Base-by-base conservation (phyloP, 2,797 vertebrate species). In the Synanceia verrucosa region DNA sequence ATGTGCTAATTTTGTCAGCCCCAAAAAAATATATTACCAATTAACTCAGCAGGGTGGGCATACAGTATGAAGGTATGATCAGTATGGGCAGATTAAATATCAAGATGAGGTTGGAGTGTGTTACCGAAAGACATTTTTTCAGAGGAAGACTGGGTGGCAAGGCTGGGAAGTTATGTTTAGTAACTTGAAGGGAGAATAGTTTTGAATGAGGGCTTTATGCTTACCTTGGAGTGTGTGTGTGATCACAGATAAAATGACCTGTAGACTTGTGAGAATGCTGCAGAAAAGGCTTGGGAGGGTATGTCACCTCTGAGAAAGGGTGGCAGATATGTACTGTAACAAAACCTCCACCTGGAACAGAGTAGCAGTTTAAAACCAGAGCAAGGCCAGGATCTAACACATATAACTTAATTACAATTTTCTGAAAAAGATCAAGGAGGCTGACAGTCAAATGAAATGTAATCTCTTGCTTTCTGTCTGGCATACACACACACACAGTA, bases 301-400 rank as follows among this genome's bases (percentile, higher is more conserved):
- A 82, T 78, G 69, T 62, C n/a, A 29, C 7, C 24, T 74, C 39
- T 61, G 11, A 33, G 23, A 68, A 53, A 64, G 65, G 74, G 62
- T 58, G 70, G 64, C 64, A 36, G 46, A n/a, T n/a, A n/a, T n/a
- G n/a, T n/a, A n/a, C n/a, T n/a, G n/a, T n/a, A n/a, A n/a, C n/a
- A n/a, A n/a, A n/a, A n/a, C n/a, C n/a, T n/a, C n/a, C n/a, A n/a
- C 43, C 1, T 19, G 26, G 29, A 7, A 44, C 53, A 51, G 65
- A 63, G 34, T 9, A 50, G 48, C 19, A 6, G 24, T 64, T 65
- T 55, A 9, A 64, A 52, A 78, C 61, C 18, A 74, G 37, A 60
- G 23, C 57, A 26, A 56, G 26, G 66, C 48, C 34, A 34, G 21
- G 18, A 16, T 63, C 2, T 64, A 44, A 69, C 37, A 12, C 44